phyloP scores from a whole-genome alignment of 2,113 vertebrate genomes.

The Erythrolamprus reginae region DNA sequence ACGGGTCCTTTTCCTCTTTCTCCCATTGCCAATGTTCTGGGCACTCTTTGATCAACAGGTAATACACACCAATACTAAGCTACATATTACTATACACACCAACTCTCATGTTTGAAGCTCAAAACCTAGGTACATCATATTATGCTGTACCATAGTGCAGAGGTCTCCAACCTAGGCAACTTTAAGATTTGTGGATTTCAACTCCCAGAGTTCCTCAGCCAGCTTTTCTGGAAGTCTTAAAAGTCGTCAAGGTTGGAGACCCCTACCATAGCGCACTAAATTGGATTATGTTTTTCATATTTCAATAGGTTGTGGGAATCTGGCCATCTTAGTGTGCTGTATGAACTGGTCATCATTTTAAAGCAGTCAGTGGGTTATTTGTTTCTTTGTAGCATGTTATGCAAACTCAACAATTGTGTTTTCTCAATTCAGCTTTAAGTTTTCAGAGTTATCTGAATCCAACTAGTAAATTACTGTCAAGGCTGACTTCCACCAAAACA shows the following conservation, averaged over 20 bases:
- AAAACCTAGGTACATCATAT: not conserved
- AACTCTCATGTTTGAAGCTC: not conserved
- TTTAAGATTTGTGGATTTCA: too few species aligned
- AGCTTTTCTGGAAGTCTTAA: too few species aligned
- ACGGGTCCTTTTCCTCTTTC: slow-evolving; percentile 86
- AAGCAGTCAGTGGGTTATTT: not conserved
- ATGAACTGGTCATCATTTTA: not conserved
- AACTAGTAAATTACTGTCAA: not conserved
- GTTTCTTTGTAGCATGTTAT: not conserved
- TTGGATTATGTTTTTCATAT: not conserved
- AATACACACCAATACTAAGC: not conserved
- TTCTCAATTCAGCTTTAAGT: not conserved
- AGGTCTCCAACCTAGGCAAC: too few species aligned
- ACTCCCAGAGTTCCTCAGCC: too few species aligned
- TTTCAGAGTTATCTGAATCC: not conserved
- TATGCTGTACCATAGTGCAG: not conserved
- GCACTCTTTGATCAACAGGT: slow-evolving; percentile 98
- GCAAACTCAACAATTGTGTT: not conserved
- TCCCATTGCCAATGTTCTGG: slow-evolving; percentile 98
- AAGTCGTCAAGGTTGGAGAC: too few species aligned
- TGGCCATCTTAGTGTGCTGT: not conserved
- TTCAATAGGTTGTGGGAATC: not conserved
- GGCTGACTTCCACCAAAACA: not conserved
- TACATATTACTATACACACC: not conserved
- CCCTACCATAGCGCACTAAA: not conserved